These are phyloP conservation scores for Selene dorsalis DNA, from an alignment of 2,797 vertebrate species.

Conservation along the genomic window DNA sequence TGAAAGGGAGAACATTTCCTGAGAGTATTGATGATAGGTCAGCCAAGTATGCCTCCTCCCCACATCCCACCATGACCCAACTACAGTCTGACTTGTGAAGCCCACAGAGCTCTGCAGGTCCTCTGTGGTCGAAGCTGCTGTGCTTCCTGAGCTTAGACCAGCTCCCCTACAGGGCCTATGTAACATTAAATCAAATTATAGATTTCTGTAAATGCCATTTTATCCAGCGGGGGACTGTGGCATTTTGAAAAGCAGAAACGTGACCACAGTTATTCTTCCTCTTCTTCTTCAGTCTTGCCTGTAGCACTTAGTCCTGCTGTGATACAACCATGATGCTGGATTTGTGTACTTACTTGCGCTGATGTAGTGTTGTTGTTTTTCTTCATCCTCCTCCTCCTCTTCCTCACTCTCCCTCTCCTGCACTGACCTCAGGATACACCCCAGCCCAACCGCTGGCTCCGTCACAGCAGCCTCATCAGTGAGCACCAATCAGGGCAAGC, in stretches of 20 bases:
- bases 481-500: constrained; percentile 90
- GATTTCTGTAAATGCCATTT: constrained; percentile 74
- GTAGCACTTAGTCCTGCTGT: constrained; percentile 50
- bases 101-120: constrained; percentile 33
- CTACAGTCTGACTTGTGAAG: constrained; percentile 39
- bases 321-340: constrained; percentile 32
- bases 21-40: constrained; percentile 56
- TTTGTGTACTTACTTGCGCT: constrained; percentile 44
- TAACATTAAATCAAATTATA: constrained; percentile 74
- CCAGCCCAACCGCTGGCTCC: constrained; percentile 90
- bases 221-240: constrained; percentile 62
- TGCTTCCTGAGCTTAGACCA: constrained; percentile 31
- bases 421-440: constrained; percentile 88
- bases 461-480: constrained; percentile 89
- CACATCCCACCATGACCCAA: constrained; percentile 57
- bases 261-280: constrained; percentile 39
- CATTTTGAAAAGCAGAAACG: constrained; percentile 64
- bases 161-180: constrained; percentile 53
- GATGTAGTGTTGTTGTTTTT: constrained; percentile 53
- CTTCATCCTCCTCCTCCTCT: constrained; percentile 24
- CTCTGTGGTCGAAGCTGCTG: constrained; percentile 37
- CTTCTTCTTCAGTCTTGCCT: constrained; percentile 29
- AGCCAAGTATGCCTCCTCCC: constrained; percentile 56
- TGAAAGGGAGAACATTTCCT: constrained; percentile 57
- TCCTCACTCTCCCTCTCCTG: background rate